Conservation (phyloP, 2,113 vertebrate genomes). For the Callipepla squamata region DNA sequence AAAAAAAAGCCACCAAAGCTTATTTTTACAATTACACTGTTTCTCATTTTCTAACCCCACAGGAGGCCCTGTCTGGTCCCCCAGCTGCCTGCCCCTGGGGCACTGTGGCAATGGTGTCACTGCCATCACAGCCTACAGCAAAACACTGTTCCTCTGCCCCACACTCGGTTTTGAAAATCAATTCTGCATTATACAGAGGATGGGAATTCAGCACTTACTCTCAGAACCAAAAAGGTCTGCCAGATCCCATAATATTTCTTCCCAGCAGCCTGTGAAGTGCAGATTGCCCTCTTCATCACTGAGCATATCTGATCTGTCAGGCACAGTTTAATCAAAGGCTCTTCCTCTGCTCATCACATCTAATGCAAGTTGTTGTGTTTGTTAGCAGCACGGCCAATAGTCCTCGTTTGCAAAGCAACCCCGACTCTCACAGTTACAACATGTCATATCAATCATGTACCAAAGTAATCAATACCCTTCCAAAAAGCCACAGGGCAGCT, state of each 20-base stretch:
- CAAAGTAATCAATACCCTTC: neutral
- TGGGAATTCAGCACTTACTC: neutral
- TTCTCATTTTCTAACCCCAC: neutral
- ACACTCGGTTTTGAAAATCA: neutral
- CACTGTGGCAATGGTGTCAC: neutral
- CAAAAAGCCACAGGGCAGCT: neutral
- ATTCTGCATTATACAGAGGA: neutral
- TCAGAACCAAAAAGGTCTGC: neutral
- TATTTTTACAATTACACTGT: neutral
- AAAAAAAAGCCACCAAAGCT: neutral
- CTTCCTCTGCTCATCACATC: neutral
- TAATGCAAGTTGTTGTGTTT: fast-evolving
- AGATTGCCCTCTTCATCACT: neutral
- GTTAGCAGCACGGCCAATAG: fast-evolving
- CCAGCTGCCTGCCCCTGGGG: neutral
- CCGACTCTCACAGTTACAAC: neutral
- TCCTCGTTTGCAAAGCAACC: neutral
- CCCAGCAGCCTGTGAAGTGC: neutral
- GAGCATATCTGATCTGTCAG: neutral
- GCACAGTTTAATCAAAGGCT: neutral
- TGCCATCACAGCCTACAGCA: neutral
- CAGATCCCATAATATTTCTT: slow-evolving; percentile 9
- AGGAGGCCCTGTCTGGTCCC: neutral
- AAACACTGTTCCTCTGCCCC: neutral
- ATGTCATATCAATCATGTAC: fast-evolving